These are phyloP conservation scores for Drosophila leonis DNA, from an alignment of 2,888 invertebrate species.

Conservation along the genomic window DNA sequence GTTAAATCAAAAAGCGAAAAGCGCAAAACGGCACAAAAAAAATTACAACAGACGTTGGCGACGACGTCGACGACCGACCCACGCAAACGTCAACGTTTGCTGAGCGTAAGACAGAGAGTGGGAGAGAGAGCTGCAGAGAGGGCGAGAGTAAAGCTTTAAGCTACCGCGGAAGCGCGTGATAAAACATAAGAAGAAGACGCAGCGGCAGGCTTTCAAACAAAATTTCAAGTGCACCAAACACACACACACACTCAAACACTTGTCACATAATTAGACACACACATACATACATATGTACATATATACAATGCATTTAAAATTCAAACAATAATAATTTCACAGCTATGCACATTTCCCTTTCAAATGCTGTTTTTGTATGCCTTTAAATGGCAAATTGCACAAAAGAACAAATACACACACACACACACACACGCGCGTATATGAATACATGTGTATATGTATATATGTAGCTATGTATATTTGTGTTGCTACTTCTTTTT, in stretches of 20 bases:
- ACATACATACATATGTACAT: background rate
- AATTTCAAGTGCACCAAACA: constrained; percentile 44
- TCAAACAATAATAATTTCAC: constrained; percentile 10
- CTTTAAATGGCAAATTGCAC: constrained; percentile 58
- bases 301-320: constrained; percentile 5
- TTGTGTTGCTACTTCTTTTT: constrained; percentile 52
- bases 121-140: background rate
- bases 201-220: constrained; percentile 25
- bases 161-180: constrained; percentile 54
- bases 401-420: constrained; percentile 54
- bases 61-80: constrained; percentile 42
- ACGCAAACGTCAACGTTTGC: constrained; percentile 47
- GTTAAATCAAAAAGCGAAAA: constrained; percentile 42
- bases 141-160: constrained; percentile 39
- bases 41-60: constrained; percentile 48
- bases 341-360: constrained; percentile 66
- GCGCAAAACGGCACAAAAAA: constrained; percentile 43
- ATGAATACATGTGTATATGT: background rate
- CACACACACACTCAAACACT: background rate
- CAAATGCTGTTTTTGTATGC: constrained; percentile 61
- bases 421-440: constrained; percentile 3
- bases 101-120: constrained; percentile 15
- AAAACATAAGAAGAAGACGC: constrained; percentile 38
- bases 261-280: constrained; percentile 2
- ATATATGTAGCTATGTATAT: constrained; percentile 27